Evolutionary conservation across 2,888 invertebrate genomes (phyloP).

Genomic region (Amblyteles armatorius): DNA sequence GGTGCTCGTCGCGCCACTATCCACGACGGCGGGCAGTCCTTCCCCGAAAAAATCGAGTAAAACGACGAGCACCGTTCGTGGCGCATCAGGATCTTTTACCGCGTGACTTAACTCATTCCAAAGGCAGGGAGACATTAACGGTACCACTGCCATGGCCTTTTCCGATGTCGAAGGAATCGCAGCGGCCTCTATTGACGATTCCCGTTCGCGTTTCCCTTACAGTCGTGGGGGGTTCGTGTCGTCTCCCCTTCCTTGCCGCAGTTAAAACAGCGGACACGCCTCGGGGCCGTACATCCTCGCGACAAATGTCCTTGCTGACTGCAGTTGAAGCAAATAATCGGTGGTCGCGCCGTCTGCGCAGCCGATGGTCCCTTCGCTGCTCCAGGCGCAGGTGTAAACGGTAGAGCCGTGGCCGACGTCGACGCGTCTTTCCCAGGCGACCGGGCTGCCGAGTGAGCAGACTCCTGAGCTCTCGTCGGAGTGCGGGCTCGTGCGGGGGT

Average conservation of each 20-base stretch:
- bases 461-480: too few species aligned
- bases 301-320: neutral
- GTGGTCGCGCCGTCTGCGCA: too few species aligned
- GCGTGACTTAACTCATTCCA: neutral
- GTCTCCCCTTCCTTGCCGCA: slow-evolving; percentile 3
- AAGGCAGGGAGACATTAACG: neutral
- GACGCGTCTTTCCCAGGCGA: too few species aligned
- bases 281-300: neutral
- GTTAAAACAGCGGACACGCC: neutral
- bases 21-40: neutral
- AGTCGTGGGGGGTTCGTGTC: neutral
- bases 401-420: too few species aligned
- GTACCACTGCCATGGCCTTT: neutral
- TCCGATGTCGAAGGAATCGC: neutral
- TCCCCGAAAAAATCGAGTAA: neutral
- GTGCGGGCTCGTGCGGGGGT: too few species aligned
- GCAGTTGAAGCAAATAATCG: neutral
- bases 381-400: too few species aligned
- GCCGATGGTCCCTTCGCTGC: too few species aligned
- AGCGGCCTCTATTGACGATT: neutral
- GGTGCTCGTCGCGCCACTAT: neutral
- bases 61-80: neutral
- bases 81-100: neutral
- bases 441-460: too few species aligned
- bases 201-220: neutral